phyloP scores from a whole-genome alignment of 2,113 vertebrate genomes.

The Coreoperca whiteheadi region DNA sequence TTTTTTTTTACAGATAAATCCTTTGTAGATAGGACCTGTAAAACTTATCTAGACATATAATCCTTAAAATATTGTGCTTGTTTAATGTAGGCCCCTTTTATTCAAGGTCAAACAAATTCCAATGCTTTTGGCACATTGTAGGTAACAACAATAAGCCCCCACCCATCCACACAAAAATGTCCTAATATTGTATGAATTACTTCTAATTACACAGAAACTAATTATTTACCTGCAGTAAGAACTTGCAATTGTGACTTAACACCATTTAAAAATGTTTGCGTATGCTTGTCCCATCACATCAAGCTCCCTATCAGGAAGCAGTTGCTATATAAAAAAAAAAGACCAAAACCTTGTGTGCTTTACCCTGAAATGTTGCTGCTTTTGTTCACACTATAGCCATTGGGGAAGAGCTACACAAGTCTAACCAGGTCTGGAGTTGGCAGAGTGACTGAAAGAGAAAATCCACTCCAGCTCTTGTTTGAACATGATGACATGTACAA shows the following conservation, averaged over 20 bases:
- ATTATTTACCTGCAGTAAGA: neutral
- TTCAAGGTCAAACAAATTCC: neutral
- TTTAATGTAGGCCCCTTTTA: neutral
- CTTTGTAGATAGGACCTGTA: neutral
- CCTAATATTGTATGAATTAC: neutral
- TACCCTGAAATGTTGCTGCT: neutral
- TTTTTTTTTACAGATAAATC: neutral
- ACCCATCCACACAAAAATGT: neutral
- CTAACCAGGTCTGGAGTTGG: neutral
- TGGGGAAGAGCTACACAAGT: neutral
- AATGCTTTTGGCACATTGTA: neutral
- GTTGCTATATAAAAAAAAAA: neutral
- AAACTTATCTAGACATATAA: rapidly evolving
- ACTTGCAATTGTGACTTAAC: neutral
- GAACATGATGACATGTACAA: constrained; percentile 10
- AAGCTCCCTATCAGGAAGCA: neutral
- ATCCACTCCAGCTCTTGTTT: constrained; percentile 1
- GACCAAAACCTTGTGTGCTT: neutral
- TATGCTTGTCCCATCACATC: neutral
- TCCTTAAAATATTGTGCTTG: neutral
- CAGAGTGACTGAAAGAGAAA: neutral
- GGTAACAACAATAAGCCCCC: neutral
- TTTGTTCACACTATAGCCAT: neutral
- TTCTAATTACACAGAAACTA: neutral
- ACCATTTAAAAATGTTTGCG: neutral